Conservation (phyloP, 2,113 vertebrate genomes). For the Riparia riparia region DNA sequence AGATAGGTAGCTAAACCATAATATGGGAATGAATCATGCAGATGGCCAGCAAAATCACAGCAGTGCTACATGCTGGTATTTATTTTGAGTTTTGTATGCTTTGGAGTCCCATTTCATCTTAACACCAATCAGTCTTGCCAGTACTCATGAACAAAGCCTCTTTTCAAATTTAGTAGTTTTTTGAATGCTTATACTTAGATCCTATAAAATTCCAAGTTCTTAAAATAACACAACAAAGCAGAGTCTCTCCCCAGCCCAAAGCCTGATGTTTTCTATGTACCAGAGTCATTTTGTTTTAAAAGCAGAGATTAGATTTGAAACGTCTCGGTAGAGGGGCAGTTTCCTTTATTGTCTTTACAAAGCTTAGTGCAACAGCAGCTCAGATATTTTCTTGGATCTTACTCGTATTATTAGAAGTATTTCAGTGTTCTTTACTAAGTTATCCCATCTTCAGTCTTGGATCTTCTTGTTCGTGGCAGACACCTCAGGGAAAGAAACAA, state of each 20-base stretch:
- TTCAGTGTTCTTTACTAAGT: not conserved
- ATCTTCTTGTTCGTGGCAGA: not conserved
- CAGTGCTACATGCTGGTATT: not conserved
- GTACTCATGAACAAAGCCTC: not conserved
- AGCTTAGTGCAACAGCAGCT: not conserved
- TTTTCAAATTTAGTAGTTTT: not conserved
- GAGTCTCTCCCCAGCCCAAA: not conserved
- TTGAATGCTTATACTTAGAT: not conserved
- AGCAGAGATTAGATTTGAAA: not conserved
- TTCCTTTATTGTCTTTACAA: constrained; percentile 2
- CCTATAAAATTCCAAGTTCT: not conserved
- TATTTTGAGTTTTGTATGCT: not conserved
- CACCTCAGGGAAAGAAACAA: not conserved
- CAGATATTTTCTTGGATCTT: not conserved
- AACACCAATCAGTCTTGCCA: constrained; percentile 1
- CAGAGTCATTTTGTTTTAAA: not conserved
- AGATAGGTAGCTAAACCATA: not conserved
- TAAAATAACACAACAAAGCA: not conserved
- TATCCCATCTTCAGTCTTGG: not conserved
- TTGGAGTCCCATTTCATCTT: not conserved
- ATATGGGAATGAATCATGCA: not conserved
- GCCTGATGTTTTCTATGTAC: not conserved
- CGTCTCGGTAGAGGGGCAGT: not conserved
- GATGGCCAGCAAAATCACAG: not conserved
- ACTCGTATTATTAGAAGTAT: not conserved